Conservation (phyloP, 92 coral and sea anemone species). For the Galaxea fascicularis region DNA sequence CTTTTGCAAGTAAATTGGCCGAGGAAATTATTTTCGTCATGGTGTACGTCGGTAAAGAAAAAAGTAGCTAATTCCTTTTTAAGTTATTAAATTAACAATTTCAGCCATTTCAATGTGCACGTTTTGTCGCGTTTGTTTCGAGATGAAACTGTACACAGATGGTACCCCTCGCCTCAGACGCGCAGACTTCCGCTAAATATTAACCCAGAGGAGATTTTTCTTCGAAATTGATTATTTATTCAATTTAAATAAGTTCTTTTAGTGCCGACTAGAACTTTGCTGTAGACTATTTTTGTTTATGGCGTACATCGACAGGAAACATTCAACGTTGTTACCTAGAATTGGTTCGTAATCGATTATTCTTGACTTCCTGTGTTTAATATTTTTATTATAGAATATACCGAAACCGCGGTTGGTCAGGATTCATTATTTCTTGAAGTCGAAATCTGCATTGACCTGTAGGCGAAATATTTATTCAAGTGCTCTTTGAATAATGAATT, state of each 20-base stretch:
- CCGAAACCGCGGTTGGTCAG: conserved; percentile 33
- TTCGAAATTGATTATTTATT: conserved; percentile 5
- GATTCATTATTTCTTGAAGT: conserved; percentile 10
- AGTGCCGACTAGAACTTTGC: neutral
- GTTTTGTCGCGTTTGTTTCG: conserved; percentile 39
- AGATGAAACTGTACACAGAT: conserved; percentile 31
- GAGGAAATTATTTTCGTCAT: neutral
- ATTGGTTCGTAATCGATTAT: conserved; percentile 33
- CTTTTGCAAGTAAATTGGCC: neutral
- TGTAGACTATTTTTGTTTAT: conserved; percentile 21
- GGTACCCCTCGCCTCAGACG: neutral
- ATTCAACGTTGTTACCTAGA: conserved; percentile 14
- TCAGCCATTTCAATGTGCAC: conserved; percentile 12
- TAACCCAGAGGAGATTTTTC: neutral
- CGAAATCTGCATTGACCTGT: conserved; percentile 21
- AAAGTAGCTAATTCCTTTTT: conserved; percentile 6
- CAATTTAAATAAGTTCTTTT: conserved; percentile 5
- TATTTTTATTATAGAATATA: conserved; percentile 16
- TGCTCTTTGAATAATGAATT: neutral
- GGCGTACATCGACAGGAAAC: conserved; percentile 33
- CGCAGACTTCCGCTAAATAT: conserved; percentile 27
- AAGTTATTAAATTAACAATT: conserved; percentile 4
- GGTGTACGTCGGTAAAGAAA: neutral
- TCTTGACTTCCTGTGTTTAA: conserved; percentile 41
- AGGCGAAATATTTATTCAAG: neutral